Conservation (phyloP, 1,140 invertebrate species). For the silkworm (Bombyx mori) region DNA sequence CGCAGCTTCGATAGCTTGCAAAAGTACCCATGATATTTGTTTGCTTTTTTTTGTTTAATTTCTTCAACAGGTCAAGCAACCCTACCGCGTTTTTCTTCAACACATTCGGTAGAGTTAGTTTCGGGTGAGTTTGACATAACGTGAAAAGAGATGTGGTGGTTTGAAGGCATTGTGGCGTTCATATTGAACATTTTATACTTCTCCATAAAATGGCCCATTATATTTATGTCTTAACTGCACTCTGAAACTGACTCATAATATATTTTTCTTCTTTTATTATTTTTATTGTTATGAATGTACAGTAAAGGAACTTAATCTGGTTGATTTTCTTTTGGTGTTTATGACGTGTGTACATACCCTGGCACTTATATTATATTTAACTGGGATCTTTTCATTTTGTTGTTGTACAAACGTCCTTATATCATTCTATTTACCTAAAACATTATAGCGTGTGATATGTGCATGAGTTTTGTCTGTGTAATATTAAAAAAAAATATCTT, state of each 20-base stretch:
- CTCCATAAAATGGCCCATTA: slow-evolving; percentile 47
- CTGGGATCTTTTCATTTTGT: slow-evolving; percentile 1
- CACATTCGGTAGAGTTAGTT: slow-evolving; percentile 77
- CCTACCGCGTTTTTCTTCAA: slow-evolving; percentile 79
- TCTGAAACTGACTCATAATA: slow-evolving; percentile 58
- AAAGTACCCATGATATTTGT: slow-evolving; percentile 51
- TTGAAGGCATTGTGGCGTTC: slow-evolving; percentile 67
- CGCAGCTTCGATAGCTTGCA: slow-evolving; percentile 49
- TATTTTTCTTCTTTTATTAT: slow-evolving; percentile 12
- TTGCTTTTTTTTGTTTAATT: slow-evolving; percentile 69
- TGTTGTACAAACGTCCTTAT: not conserved
- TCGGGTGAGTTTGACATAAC: slow-evolving; percentile 78
- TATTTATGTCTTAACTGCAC: slow-evolving; percentile 62
- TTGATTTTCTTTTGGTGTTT: too few relatives aligned
- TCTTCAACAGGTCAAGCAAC: slow-evolving; percentile 80
- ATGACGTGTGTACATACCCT: not conserved
- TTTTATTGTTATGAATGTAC: not conserved
- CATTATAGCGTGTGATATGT: slow-evolving; percentile 5
- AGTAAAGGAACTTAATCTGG: too few relatives aligned
- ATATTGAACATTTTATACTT: slow-evolving; percentile 43
- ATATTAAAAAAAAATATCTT: too few relatives aligned
- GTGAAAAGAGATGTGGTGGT: slow-evolving; percentile 63
- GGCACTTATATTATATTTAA: not conserved
- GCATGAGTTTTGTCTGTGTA: not conserved
- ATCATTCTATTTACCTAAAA: not conserved